These are phyloP conservation scores for Arizona elegans DNA, from an alignment of 2,113 vertebrate genomes.

Conservation along the genomic window DNA sequence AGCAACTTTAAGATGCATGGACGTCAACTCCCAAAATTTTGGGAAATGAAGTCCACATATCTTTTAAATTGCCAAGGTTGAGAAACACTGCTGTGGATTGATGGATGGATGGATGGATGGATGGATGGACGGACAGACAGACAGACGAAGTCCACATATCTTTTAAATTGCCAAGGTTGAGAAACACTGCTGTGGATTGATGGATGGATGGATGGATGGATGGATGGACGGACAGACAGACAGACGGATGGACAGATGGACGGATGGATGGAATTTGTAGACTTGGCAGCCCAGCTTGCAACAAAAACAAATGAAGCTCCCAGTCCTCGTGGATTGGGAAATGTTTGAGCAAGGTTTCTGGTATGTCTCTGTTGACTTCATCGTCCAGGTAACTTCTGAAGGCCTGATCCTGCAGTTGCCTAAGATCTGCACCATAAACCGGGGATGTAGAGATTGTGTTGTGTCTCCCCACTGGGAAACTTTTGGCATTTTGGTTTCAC, in stretches of 20 bases:
- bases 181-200: neutral
- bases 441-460: neutral
- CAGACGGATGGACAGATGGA: too few species aligned
- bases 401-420: neutral
- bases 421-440: neutral
- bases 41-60: too few species aligned
- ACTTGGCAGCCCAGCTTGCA: neutral
- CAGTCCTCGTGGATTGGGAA: neutral
- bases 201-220: too few species aligned
- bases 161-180: neutral
- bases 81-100: neutral
- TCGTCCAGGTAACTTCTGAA: neutral
- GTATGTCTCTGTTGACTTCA: neutral
- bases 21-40: too few species aligned
- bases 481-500: conserved; percentile 50
- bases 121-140: too few species aligned
- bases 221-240: too few species aligned
- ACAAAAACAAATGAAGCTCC: neutral
- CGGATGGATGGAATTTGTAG: neutral
- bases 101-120: too few species aligned
- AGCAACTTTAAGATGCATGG: too few species aligned
- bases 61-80: neutral
- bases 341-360: neutral
- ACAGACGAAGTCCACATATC: too few species aligned
- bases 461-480: conserved; percentile 39